Conservation (phyloP, 2,797 vertebrate species). For the Myotis findleyi region DNA sequence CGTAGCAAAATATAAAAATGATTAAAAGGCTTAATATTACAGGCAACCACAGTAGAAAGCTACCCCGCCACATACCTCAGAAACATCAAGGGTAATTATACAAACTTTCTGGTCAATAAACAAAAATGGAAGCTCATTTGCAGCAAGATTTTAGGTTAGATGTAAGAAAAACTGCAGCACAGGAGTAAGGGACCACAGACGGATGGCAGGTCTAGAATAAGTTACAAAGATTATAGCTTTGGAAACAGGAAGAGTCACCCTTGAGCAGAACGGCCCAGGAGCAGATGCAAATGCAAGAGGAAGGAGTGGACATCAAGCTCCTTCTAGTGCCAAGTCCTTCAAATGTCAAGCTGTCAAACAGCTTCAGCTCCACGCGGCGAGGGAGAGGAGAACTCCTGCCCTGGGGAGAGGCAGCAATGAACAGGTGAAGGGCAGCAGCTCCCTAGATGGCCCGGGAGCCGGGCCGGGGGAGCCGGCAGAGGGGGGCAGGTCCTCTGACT, state of each 20-base stretch:
- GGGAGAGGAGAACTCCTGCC: background rate
- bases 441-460: background rate
- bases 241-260: background rate
- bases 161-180: background rate
- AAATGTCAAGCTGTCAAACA: background rate
- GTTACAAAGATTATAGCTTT: background rate
- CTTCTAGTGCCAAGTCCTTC: background rate
- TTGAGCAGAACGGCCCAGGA: background rate
- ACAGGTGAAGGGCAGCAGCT: background rate
- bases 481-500: too few relatives aligned
- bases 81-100: background rate
- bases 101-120: background rate
- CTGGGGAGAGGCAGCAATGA: too few relatives aligned
- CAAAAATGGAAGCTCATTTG: background rate
- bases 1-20: background rate
- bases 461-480: background rate
- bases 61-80: background rate
- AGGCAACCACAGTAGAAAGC: background rate
- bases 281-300: background rate
- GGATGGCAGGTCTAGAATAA: background rate
- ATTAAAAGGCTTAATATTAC: slow-evolving; percentile 18
- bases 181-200: background rate
- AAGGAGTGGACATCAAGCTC: background rate
- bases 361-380: background rate
- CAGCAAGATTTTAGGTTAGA: slow-evolving; percentile 36